phyloP scores from a whole-genome alignment of 2,888 invertebrate genomes.

The Acrobasis repandana region DNA sequence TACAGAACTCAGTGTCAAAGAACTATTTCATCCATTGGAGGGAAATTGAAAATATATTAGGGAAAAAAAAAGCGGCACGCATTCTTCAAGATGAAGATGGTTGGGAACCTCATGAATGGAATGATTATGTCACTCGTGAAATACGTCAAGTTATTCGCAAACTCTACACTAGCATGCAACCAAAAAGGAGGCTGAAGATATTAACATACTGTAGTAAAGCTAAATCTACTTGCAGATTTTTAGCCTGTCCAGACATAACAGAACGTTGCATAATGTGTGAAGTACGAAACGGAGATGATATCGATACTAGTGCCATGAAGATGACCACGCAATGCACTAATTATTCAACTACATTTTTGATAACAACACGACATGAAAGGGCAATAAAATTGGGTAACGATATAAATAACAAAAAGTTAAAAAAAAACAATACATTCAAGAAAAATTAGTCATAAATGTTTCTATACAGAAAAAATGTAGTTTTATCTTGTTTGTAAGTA shows the following conservation, averaged over 20 bases:
- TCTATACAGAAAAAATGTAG: background rate
- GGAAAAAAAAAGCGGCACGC: slow-evolving; percentile 12
- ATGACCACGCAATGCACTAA: background rate
- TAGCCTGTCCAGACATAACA: slow-evolving; percentile 52
- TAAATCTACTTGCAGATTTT: slow-evolving; percentile 51
- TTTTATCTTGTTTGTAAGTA: slow-evolving; percentile 35
- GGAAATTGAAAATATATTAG: slow-evolving; percentile 29
- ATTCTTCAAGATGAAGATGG: slow-evolving; percentile 23
- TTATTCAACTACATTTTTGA: slow-evolving; percentile 6
- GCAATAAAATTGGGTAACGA: background rate
- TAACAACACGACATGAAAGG: background rate
- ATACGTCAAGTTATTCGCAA: slow-evolving; percentile 31
- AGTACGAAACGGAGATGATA: slow-evolving; percentile 34
- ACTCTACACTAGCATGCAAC: slow-evolving; percentile 23
- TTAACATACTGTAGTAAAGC: slow-evolving; percentile 50
- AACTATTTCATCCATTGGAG: slow-evolving; percentile 36
- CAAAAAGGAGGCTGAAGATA: slow-evolving; percentile 44
- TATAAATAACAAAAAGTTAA: background rate
- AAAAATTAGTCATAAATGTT: background rate
- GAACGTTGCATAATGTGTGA: slow-evolving; percentile 59
- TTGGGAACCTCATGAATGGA: slow-evolving; percentile 5
- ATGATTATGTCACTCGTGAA: slow-evolving; percentile 16
- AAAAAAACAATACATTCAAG: background rate
- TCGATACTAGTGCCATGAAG: background rate
- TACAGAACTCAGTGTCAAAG: slow-evolving; percentile 31